Evolutionary conservation across 2,888 invertebrate species (phyloP), one percentile per base, ranked within the genome.

Genomic region (Drosophila algonquin): DNA sequence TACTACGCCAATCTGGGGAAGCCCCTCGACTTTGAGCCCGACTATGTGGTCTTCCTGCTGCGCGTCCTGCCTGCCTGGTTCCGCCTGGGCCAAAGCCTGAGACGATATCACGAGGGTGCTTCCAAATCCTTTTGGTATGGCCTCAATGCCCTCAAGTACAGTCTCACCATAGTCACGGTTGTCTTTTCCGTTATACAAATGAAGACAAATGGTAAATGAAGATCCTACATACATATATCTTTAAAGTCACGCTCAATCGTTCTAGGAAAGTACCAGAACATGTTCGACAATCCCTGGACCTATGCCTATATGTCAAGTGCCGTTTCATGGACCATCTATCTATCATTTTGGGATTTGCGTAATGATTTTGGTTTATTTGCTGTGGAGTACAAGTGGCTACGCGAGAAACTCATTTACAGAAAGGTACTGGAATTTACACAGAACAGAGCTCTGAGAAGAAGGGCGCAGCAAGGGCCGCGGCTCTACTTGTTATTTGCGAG

Each of bases 361-460:
- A 97, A 98, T 95, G 99, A 99, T 93, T 99, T 99, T 98, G 98
- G 98, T 0, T 93, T 99, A 60, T 95, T 99, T 87, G 97, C 97
- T 88, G 94, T 95, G 0, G 97, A 98, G 93, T 96, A 98, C 93
- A 94, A 94, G 91, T 96, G 98, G 91, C 93, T 98, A 0, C 93
- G 98, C n/a, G 98, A 98, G 90, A 98, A 98, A 93, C 96, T 98
- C 58, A 97, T 98, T 3, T 98, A 98, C 90, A 96, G 97, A 10
- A 95, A 96, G 91, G 97, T 97, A 40, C 5, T 92, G 93, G 94
- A 40, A 6, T 14, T 4, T 4, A 12, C 12, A 35, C 12, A 18
- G 24, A 24, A 4, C 3, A 35, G 10, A 32, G 32, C 32, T 32
- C 32, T 24, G 24, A 24, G 4, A 24, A 24, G 4, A 24, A 24